Evolutionary conservation across 1,140 invertebrate genomes (phyloP).

Genomic region (Anastrepha ludens): DNA sequence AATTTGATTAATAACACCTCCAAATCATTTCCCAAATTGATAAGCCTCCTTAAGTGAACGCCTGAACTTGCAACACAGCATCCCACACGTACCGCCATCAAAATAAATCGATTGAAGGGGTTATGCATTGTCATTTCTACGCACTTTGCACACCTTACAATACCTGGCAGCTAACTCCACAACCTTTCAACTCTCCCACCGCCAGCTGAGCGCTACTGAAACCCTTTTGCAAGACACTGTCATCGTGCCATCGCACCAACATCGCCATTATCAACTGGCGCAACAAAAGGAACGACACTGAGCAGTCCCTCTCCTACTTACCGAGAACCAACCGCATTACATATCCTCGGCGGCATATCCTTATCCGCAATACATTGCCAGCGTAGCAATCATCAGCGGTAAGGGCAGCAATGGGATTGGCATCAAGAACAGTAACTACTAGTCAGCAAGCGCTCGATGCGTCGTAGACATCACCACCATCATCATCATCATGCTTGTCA

Average conservation of each 20-base stretch:
- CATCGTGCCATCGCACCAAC: not conserved
- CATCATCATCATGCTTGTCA: not conserved
- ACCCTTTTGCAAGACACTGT: not conserved
- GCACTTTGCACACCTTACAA: not conserved
- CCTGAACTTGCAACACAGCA: not conserved
- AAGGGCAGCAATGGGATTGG: not conserved
- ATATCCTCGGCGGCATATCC: not conserved
- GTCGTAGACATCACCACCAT: not conserved
- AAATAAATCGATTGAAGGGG: slow-evolving; percentile 24
- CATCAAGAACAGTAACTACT: not conserved
- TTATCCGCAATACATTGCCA: not conserved
- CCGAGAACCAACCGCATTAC: not conserved
- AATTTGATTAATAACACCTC: slow-evolving; percentile 74
- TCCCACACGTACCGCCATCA: not conserved
- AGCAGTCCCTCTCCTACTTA: not conserved
- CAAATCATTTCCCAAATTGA: slow-evolving; percentile 69
- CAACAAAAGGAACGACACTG: not conserved
- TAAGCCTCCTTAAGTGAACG: slow-evolving; percentile 31
- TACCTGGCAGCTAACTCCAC: not conserved
- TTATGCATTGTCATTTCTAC: slow-evolving; percentile 39
- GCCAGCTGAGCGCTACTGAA: not conserved
- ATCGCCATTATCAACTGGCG: not conserved
- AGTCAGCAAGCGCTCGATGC: not conserved
- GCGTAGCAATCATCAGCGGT: not conserved
- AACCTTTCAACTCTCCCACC: not conserved